Evolutionary conservation across 2,888 invertebrate species (phyloP).

Genomic region (Orthonevra nobilis): DNA sequence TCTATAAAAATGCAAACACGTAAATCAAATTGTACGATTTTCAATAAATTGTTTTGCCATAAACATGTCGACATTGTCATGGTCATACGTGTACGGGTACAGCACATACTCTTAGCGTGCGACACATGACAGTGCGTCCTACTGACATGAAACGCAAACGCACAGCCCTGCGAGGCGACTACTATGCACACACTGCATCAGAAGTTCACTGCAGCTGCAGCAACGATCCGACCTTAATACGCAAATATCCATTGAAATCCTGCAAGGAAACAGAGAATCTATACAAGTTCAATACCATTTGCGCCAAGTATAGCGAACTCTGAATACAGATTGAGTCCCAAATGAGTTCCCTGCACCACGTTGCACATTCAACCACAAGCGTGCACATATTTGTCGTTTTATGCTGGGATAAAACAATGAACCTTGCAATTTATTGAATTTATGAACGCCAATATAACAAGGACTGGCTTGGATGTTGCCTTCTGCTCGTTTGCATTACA

Average conservation of each 20-base stretch:
- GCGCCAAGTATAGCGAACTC: conserved; percentile 2
- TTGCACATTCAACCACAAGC: conserved; percentile 56
- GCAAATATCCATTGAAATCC: conserved; percentile 9
- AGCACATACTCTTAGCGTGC: no score
- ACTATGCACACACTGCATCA: conserved; percentile 32
- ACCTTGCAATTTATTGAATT: conserved; percentile 67
- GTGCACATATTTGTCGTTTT: conserved; percentile 54
- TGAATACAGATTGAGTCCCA: conserved; percentile 67
- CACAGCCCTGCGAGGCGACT: conserved; percentile 11
- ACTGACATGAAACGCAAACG: conserved; percentile 31
- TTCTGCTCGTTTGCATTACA: conserved; percentile 15
- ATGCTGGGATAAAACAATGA: conserved; percentile 68
- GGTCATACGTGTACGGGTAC: no score
- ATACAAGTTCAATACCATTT: conserved; percentile 63
- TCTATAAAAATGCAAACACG: neutral
- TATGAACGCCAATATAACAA: conserved; percentile 53
- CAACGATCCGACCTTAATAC: neutral
- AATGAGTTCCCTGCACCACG: conserved; percentile 58
- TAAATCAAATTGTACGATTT: conserved; percentile 47
- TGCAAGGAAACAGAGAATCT: conserved; percentile 28
- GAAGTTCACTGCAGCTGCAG: conserved; percentile 35
- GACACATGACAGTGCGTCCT: conserved; percentile 42
- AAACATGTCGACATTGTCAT: conserved; percentile 65
- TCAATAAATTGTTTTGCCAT: conserved; percentile 43
- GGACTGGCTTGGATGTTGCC: conserved; percentile 5